Conservation (phyloP, 2,888 invertebrate species). For the Copidosoma aretas region DNA sequence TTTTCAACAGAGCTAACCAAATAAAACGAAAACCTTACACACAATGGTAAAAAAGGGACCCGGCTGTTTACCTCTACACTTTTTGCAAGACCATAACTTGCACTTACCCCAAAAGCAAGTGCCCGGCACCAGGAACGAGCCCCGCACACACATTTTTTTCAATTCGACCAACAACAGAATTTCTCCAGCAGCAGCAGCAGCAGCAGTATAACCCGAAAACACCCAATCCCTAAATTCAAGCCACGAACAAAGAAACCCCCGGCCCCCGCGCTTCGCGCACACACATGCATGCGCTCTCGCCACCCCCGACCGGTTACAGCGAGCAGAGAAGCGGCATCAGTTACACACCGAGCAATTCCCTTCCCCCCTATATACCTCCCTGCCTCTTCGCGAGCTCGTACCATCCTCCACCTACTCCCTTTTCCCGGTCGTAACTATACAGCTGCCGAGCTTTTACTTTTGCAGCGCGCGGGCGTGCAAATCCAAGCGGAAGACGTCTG, state of each 20-base stretch:
- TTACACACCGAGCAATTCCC: slow-evolving; percentile 15
- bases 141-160: not conserved
- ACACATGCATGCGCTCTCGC: too few relatives aligned
- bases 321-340: not conserved
- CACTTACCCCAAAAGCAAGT: too few relatives aligned
- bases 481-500: slow-evolving; percentile 24
- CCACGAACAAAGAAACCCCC: not conserved
- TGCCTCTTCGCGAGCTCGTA: not conserved
- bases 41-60: too few relatives aligned
- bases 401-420: too few relatives aligned
- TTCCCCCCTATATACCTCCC: not conserved
- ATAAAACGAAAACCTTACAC: too few relatives aligned
- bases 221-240: not conserved
- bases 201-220: not conserved
- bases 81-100: too few relatives aligned
- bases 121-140: too few relatives aligned
- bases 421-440: not conserved
- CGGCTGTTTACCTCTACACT: too few relatives aligned
- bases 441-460: slow-evolving; percentile 19
- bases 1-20: too few relatives aligned
- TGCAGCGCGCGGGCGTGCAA: not conserved
- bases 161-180: not conserved
- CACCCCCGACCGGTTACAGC: too few relatives aligned
- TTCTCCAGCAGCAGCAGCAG: not conserved
- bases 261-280: not conserved